Evolutionary conservation across 92 coral and sea anemone species (phyloP).

Genomic region (Actinostola sp.): DNA sequence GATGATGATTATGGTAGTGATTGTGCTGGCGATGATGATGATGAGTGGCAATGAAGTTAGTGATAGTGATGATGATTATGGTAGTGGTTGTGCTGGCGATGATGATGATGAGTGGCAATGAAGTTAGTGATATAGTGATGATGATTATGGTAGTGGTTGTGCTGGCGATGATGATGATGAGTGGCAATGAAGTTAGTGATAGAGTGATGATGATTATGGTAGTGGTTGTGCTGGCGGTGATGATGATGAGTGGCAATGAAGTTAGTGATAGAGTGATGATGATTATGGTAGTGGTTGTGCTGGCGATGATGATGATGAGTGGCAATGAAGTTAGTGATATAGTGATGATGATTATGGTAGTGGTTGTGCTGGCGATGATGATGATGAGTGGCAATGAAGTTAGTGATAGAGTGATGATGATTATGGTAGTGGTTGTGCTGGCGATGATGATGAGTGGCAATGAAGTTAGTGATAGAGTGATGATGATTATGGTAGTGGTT

Average conservation of each 20-base stretch:
- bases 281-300: background rate
- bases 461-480: background rate
- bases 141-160: background rate
- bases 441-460: constrained; percentile 38
- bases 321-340: background rate
- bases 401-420: background rate
- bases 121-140: background rate
- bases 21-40: no score
- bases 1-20: background rate
- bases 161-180: no score
- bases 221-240: no score
- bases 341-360: background rate
- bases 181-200: background rate
- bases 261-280: background rate
- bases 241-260: constrained; percentile 22
- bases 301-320: no score
- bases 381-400: constrained; percentile 16
- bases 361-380: no score
- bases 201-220: background rate
- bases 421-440: no score
- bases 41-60: constrained; percentile 8
- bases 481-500: background rate
- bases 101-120: constrained; percentile 27
- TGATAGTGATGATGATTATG: background rate
- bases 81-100: no score